Evolutionary conservation across 1,140 invertebrate genomes (phyloP).

Genomic region (Limonius californicus): DNA sequence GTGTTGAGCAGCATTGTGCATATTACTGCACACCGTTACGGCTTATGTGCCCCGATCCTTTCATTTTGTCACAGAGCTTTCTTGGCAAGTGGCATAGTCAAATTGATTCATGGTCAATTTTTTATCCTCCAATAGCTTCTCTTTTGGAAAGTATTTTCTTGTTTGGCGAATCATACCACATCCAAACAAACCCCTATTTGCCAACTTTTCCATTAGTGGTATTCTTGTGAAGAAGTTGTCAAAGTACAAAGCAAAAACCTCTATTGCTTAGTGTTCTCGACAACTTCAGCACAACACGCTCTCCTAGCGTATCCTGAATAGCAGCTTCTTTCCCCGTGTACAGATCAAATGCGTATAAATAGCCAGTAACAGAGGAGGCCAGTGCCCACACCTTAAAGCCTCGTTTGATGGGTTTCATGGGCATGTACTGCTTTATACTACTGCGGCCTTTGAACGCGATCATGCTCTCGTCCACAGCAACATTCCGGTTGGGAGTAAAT

Average conservation of each 20-base stretch:
- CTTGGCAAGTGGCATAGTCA: constrained; percentile 25
- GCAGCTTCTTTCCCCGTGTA: not conserved
- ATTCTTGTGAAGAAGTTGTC: constrained; percentile 25
- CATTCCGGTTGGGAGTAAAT: constrained; percentile 19
- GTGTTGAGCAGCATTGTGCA: constrained; percentile 35
- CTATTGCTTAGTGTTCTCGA: not conserved
- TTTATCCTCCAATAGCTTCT: constrained; percentile 14
- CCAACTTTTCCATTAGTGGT: constrained; percentile 12
- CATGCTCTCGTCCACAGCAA: constrained; percentile 40
- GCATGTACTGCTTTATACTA: constrained; percentile 46
- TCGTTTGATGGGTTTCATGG: constrained; percentile 35
- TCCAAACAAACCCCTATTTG: constrained; percentile 16
- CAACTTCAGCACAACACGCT: constrained; percentile 15
- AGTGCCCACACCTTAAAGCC: constrained; percentile 13
- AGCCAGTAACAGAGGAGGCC: not conserved
- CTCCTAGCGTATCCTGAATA: constrained; percentile 3
- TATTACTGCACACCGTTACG: constrained; percentile 44
- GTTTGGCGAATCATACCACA: constrained; percentile 18
- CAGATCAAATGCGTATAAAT: not conserved
- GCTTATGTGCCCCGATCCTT: constrained; percentile 38
- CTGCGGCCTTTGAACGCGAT: constrained; percentile 42
- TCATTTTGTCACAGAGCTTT: constrained; percentile 39
- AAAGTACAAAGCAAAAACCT: constrained; percentile 24
- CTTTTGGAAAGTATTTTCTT: constrained; percentile 16
- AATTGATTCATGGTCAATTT: constrained; percentile 35